Percentiles rank a stretch among this genome's conserved stretches.
Evolutionary conservation across 2,888 invertebrate genomes (phyloP).

Genomic region (Coenonympha glycerion): DNA sequence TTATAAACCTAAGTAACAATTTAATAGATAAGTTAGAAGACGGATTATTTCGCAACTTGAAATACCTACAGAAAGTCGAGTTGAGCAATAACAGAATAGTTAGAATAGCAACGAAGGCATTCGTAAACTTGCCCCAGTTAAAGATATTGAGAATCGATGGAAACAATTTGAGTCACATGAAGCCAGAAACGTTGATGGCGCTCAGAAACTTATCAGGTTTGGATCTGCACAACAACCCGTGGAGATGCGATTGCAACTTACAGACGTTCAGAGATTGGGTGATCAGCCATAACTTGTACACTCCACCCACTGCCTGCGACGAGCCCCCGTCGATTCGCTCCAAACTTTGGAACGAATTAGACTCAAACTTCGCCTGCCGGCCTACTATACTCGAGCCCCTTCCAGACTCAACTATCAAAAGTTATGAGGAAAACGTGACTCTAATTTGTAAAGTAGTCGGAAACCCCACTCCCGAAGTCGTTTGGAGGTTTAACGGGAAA

Average conservation of each 20-base stretch:
- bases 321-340: slow-evolving; percentile 80
- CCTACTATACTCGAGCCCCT: slow-evolving; percentile 83
- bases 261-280: slow-evolving; percentile 87
- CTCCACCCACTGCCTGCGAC: slow-evolving; percentile 83
- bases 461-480: slow-evolving; percentile 84
- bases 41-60: slow-evolving; percentile 83
- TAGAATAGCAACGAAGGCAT: slow-evolving; percentile 81
- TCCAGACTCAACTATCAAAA: slow-evolving; percentile 77
- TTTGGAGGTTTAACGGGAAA: slow-evolving; percentile 82
- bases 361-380: slow-evolving; percentile 87
- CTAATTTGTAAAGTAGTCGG: slow-evolving; percentile 85
- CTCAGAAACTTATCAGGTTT: slow-evolving; percentile 83
- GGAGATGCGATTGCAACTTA: slow-evolving; percentile 92
- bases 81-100: slow-evolving; percentile 85
- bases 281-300: slow-evolving; percentile 83
- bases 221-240: slow-evolving; percentile 87
- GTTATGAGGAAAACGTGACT: slow-evolving; percentile 81
- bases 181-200: slow-evolving; percentile 80
- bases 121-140: slow-evolving; percentile 81
- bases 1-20: slow-evolving; percentile 85
- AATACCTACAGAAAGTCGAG: slow-evolving; percentile 84
- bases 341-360: slow-evolving; percentile 84
- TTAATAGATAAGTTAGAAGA: slow-evolving; percentile 83
- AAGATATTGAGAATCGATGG: slow-evolving; percentile 82
- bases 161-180: slow-evolving; percentile 84